A percentile compares a stretch with the other conserved stretches of the same genome.
Conservation (phyloP, 2,797 vertebrate species). For the Cyprinella venusta region DNA sequence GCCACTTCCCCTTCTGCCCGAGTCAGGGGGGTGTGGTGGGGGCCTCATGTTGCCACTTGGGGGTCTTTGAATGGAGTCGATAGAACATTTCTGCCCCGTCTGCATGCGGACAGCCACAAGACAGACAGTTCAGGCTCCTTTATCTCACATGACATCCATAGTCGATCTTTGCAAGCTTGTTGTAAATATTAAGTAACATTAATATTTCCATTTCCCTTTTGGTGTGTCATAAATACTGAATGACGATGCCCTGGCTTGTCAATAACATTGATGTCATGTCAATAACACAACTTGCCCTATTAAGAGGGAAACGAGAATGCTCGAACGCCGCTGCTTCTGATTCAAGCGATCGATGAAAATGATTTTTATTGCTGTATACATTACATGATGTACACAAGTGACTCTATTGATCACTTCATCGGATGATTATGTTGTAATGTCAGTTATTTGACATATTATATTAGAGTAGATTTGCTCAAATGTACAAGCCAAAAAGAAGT, state of each 20-base stretch:
- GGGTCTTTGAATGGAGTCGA: conserved; percentile 53
- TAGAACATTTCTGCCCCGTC: conserved; percentile 48
- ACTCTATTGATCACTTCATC: conserved; percentile 25
- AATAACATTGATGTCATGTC: conserved; percentile 33
- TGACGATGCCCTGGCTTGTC: conserved; percentile 23
- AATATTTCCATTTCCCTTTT: conserved; percentile 22
- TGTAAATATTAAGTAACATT: conserved; percentile 44
- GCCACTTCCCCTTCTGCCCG: conserved; percentile 22
- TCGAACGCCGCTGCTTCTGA: conserved; percentile 11
- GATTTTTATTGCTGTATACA: conserved; percentile 21
- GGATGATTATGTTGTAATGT: conserved; percentile 7
- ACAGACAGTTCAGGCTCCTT: conserved; percentile 33
- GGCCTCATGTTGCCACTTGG: conserved; percentile 49
- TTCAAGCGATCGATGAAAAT: conserved; percentile 28
- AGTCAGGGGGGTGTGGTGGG: conserved; percentile 9
- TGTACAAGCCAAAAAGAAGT: neutral
- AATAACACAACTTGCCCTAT: conserved; percentile 22
- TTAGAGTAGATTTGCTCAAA: neutral
- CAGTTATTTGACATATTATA: neutral
- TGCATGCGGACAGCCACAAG: conserved; percentile 36
- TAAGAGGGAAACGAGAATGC: neutral
- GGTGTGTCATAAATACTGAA: conserved; percentile 25
- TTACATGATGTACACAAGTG: conserved; percentile 11
- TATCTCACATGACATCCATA: conserved; percentile 34
- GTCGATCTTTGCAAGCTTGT: conserved; percentile 27